Conservation (phyloP, 1,140 invertebrate genomes). For the Brachystomella parvula region DNA sequence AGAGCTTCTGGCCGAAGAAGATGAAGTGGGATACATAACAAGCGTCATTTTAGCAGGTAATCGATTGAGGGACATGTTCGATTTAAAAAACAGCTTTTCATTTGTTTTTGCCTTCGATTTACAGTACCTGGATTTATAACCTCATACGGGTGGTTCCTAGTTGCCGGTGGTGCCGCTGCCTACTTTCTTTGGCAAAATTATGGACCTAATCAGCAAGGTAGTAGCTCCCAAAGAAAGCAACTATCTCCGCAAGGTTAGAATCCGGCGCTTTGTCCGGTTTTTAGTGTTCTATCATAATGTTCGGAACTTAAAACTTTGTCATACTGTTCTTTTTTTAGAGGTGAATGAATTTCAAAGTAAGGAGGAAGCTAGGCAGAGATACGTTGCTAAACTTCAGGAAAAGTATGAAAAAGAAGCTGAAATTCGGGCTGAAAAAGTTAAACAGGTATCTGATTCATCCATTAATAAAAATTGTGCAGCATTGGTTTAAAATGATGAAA, state of each 20-base stretch:
- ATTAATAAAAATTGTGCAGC: no score
- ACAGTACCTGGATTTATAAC: neutral
- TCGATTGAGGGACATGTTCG: neutral
- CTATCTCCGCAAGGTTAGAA: neutral
- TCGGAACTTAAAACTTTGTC: neutral
- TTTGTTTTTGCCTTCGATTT: neutral
- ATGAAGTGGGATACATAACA: neutral
- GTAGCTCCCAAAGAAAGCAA: neutral
- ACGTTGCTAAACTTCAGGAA: conserved; percentile 8
- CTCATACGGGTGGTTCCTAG: neutral
- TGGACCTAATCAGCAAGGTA: no score
- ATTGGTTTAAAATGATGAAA: no score
- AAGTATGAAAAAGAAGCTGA: conserved; percentile 11
- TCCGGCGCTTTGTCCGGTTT: neutral
- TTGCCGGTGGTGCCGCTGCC: neutral
- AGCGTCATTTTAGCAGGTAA: neutral
- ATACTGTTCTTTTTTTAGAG: neutral
- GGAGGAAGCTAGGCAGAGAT: neutral
- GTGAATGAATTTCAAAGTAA: neutral
- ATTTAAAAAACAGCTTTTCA: neutral
- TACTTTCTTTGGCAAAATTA: conserved; percentile 6
- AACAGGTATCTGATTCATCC: no score
- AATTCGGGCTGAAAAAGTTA: neutral
- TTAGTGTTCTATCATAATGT: neutral
- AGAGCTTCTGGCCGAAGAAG: conserved; percentile 2